Conservation (phyloP, 2,888 invertebrate species). For the Mimumesa dahlbomi region DNA sequence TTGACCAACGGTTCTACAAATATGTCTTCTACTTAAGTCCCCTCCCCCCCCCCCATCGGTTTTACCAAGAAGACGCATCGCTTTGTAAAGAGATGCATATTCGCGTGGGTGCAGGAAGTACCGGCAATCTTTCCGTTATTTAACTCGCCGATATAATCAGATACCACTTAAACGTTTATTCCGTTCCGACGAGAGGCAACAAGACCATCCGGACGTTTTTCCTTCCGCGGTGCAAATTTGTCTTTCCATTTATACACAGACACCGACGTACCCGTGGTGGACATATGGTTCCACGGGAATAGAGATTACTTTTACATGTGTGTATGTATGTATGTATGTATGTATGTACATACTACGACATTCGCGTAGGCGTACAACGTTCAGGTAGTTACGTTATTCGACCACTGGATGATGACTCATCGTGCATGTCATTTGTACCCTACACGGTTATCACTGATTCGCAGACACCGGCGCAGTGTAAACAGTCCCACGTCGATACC, state of each 20-base stretch:
- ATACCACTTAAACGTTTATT: slow-evolving; percentile 24
- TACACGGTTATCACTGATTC: slow-evolving; percentile 21
- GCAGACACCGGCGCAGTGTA: neutral
- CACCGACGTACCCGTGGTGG: neutral
- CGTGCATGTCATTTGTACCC: slow-evolving; percentile 25
- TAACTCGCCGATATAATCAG: slow-evolving; percentile 16
- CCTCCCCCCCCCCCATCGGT: neutral
- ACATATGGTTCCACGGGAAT: neutral
- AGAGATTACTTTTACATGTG: slow-evolving; percentile 4
- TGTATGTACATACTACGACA: too few species aligned
- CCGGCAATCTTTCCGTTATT: slow-evolving; percentile 2
- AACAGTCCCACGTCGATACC: neutral
- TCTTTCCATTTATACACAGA: slow-evolving; percentile 17
- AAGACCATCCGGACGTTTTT: neutral
- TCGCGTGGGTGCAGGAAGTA: slow-evolving; percentile 18
- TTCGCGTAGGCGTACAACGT: slow-evolving; percentile 28
- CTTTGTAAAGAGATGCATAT: slow-evolving; percentile 4
- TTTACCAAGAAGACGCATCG: neutral
- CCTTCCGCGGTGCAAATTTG: slow-evolving; percentile 10
- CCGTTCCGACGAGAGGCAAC: neutral
- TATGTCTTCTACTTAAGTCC: neutral
- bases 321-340: too few species aligned
- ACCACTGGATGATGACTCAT: slow-evolving; percentile 33
- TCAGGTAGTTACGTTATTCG: slow-evolving; percentile 41
- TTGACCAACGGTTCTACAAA: neutral